Base-by-base conservation (phyloP, 2,797 vertebrate genomes). In the Decapterus maruadsi region DNA sequence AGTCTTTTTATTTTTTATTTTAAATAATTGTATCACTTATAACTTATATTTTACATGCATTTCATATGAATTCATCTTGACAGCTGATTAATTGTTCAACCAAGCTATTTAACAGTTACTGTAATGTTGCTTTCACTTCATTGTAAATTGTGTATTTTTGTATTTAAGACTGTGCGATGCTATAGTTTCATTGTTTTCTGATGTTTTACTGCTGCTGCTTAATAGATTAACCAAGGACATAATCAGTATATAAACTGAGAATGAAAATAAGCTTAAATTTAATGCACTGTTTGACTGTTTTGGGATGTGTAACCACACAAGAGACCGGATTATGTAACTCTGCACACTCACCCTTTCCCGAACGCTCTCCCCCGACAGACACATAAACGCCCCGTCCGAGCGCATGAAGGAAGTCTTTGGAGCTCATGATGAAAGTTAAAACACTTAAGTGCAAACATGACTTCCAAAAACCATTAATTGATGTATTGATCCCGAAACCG, bases 381-480 rank as follows among this genome's bases (percentile, higher is more conserved):
- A 62, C 53, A 68, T 38, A 77, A 56, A 79, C 45, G 3, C 26
- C 0, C 76, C 1, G 10, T n/a, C 12, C 8, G 46, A 16, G 34
- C 73, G 29, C 57, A 72, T 64, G 34, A 71, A 64, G 56, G 48
- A 79, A 58, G 81, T 72, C 51, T 84, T 84, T 86, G 68, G 50
- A 73, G 74, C 78, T 78, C 55, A 11, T 77, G 84, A 74, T 83
- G 59, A 89, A 85, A 87, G 87, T 81, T 79, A 72, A 87, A 89
- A 81, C 14, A 6, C 78, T 72, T 88, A 74, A 91, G 82, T 85
- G 85, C 81, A 87, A 91, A 84, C 77, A 66, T 56, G 74, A 82
- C 89, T 86, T 90, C 80, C 62, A 85, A 86, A 90, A 92, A 82
- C 19, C 90, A 85, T 82, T 87, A 53, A 92, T 89, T 88, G 87